Conservation (phyloP, 2,888 invertebrate genomes). For the Nowickia ferox region DNA sequence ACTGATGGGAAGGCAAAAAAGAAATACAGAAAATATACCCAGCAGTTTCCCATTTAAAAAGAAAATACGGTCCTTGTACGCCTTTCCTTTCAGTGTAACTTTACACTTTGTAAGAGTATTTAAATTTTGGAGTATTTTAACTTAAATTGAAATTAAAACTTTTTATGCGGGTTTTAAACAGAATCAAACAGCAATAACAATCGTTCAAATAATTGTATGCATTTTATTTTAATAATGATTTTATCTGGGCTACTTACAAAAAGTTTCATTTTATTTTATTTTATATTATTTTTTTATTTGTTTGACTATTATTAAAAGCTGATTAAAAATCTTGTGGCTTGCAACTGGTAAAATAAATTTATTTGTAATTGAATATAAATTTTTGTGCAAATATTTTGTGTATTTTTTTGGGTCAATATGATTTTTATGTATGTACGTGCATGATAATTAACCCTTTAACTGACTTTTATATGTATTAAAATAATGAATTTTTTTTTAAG, state of each 20-base stretch:
- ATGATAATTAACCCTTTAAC: constrained; percentile 19
- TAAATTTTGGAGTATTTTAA: background rate
- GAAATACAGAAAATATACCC: background rate
- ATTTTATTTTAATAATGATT: constrained; percentile 26
- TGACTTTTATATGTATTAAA: background rate
- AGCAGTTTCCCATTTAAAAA: background rate
- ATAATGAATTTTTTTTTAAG: background rate
- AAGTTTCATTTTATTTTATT: constrained; percentile 22
- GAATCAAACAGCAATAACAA: background rate
- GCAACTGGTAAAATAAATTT: constrained; percentile 26
- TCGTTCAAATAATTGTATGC: constrained; percentile 7
- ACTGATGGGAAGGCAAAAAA: no score
- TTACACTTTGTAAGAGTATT: background rate
- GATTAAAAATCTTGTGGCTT: constrained; percentile 16
- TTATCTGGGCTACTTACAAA: constrained; percentile 39
- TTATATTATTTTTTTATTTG: background rate
- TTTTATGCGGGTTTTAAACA: background rate
- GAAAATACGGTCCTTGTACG: background rate
- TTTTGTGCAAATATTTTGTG: background rate
- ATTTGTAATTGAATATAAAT: constrained; percentile 30
- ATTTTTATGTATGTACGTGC: background rate
- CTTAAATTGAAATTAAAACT: background rate
- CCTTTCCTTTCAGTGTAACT: background rate
- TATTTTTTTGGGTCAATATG: constrained; percentile 12
- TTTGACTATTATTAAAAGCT: constrained; percentile 23